These are phyloP conservation scores for Mallotus villosus DNA, from an alignment of 2,797 vertebrate species.

Conservation along the genomic window DNA sequence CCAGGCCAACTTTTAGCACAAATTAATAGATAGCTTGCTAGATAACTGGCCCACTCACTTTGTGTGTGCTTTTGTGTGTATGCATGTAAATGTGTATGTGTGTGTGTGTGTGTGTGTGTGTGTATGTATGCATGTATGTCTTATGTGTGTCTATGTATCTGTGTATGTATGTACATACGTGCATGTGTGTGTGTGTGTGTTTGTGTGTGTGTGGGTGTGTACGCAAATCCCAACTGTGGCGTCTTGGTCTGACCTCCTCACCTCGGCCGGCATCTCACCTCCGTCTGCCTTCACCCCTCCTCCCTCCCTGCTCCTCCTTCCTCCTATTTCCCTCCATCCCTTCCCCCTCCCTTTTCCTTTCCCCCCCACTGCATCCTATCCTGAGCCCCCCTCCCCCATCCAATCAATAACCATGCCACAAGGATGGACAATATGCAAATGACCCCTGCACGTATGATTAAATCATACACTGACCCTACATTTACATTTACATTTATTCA, in stretches of 20 bases:
- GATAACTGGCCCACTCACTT: not conserved
- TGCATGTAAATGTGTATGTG: not conserved
- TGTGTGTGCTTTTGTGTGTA: slow-evolving; percentile 8
- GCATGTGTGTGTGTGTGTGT: not conserved
- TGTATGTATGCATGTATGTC: too few relatives aligned
- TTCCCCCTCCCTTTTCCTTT: not conserved
- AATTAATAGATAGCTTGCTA: too few relatives aligned
- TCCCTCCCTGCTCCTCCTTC: too few relatives aligned
- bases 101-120: too few relatives aligned
- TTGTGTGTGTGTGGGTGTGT: not conserved
- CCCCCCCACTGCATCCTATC: not conserved
- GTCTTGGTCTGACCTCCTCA: slow-evolving; percentile 46
- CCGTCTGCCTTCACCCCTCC: slow-evolving; percentile 38
- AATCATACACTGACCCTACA: slow-evolving; percentile 40
- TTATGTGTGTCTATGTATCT: too few relatives aligned
- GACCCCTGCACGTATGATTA: slow-evolving; percentile 53
- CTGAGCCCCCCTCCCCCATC: slow-evolving; percentile 20
- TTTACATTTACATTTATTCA: too few relatives aligned
- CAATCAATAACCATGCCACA: slow-evolving; percentile 53
- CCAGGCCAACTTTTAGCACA: too few relatives aligned
- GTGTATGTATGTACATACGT: slow-evolving; percentile 11
- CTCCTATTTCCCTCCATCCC: not conserved
- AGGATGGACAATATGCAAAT: slow-evolving; percentile 59
- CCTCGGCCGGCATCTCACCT: slow-evolving; percentile 45
- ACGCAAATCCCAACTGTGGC: not conserved